Evolutionary conservation across 1,140 invertebrate species (phyloP).

Genomic region (Zaprionus inermis): DNA sequence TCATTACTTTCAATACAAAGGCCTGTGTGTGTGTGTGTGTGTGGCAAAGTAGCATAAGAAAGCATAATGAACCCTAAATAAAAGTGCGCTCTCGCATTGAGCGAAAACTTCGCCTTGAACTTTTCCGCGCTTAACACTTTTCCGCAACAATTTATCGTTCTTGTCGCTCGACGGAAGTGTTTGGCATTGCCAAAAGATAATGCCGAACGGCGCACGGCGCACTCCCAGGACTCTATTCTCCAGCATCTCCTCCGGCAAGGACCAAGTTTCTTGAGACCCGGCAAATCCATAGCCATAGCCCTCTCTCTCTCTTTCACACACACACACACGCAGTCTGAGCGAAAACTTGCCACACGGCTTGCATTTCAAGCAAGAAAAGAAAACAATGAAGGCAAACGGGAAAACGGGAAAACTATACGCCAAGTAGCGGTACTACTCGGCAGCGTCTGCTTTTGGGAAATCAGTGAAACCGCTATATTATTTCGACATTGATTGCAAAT

Average conservation of each 20-base stretch:
- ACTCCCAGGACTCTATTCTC: conserved; percentile 13
- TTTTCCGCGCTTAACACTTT: conserved; percentile 70
- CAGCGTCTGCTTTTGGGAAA: conserved; percentile 44
- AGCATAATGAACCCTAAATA: conserved; percentile 73
- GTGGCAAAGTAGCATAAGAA: conserved; percentile 34
- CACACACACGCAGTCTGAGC: background rate
- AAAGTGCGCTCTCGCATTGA: conserved; percentile 55
- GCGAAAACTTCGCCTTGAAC: conserved; percentile 63
- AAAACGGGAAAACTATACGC: conserved; percentile 41
- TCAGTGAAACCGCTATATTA: conserved; percentile 65
- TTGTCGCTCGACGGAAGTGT: conserved; percentile 65
- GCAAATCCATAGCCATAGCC: conserved; percentile 52
- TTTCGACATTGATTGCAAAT: conserved; percentile 67
- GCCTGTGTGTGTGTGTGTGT: background rate
- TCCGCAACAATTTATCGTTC: conserved; percentile 70
- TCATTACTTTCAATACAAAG: conserved; percentile 65
- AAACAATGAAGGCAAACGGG: background rate
- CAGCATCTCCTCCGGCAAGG: conserved; percentile 35
- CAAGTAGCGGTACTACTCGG: conserved; percentile 30
- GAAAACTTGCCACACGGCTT: conserved; percentile 50
- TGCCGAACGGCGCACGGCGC: conserved; percentile 22
- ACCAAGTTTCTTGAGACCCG: conserved; percentile 56
- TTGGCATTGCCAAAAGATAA: conserved; percentile 70
- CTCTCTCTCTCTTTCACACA: too few species aligned
- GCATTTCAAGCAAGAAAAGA: conserved; percentile 45